phyloP scores from a whole-genome alignment of 2,113 vertebrate species.

The Origma solitaria region DNA sequence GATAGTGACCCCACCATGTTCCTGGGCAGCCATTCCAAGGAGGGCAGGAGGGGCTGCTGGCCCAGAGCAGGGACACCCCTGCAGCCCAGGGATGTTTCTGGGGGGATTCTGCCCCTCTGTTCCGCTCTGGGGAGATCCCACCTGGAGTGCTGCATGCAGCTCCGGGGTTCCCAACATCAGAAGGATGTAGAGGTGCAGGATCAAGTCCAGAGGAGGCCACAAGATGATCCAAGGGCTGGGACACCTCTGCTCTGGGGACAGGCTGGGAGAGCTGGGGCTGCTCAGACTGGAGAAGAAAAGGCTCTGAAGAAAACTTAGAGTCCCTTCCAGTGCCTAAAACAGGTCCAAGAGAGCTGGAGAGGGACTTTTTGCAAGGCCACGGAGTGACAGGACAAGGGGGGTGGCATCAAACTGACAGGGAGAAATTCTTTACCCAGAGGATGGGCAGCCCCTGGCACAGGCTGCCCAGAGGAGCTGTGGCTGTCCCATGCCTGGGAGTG shows the following conservation, averaged over 20 bases:
- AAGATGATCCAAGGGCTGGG: background rate
- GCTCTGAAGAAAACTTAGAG: accelerated
- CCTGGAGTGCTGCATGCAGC: background rate
- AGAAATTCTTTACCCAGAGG: background rate
- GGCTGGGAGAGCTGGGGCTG: background rate
- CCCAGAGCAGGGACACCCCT: background rate
- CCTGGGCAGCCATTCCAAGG: background rate
- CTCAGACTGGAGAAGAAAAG: background rate
- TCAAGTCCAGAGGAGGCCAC: background rate
- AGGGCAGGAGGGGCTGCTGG: background rate
- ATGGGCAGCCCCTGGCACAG: background rate
- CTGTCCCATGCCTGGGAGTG: background rate
- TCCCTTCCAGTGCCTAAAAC: background rate
- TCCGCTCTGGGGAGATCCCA: background rate
- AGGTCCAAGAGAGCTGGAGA: background rate
- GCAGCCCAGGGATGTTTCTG: background rate
- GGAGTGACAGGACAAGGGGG: background rate
- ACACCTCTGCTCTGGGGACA: background rate
- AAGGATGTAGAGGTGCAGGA: background rate
- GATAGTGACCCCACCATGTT: background rate
- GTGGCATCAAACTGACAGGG: background rate
- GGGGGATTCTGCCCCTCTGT: background rate
- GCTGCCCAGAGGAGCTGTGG: background rate
- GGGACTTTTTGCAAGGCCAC: background rate
- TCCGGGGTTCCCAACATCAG: background rate